Base-by-base conservation (phyloP, 30 jellyfish, hydroid and myxozoan genomes). In the Turritopsis rubra region DNA sequence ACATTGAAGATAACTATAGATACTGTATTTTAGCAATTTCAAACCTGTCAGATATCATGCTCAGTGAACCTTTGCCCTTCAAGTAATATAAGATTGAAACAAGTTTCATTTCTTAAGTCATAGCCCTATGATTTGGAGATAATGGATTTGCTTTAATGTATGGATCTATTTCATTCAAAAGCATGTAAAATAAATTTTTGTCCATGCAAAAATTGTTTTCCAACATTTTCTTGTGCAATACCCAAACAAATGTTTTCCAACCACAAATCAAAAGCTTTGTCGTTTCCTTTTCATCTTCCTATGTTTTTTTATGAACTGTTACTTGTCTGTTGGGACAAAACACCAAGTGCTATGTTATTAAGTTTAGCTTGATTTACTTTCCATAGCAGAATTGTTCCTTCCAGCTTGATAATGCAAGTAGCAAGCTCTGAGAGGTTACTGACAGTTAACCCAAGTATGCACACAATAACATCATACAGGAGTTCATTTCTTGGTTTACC, bases 21-120 rank as follows among this genome's bases (percentile, higher is more conserved):
- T 19, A 28, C 80, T 16, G 80, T 72, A 25, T 72, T 72, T 16
- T 72, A 16, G 80, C 28, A 72, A 72, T 28, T 16, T 28, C 80
- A 23, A 72, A 72, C 29, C 80, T 72, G 28, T 72, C 23, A 16
- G 80, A 18, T 19, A 16, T 72, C 80, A 72, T 72, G 41, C 80
- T 16, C 41, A 72, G 23, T 72, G 80, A 72, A 16, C 80, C 24
- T 72, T 18, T 72, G 41, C 23, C 80, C 41, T 72, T 72, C 23
- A 72, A 25, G 28, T 72, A 72, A 72, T 72, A 72, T 18, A 72
- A 28, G 16, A 28, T 72, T 23, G 23, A 72, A n/a, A n/a, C 72
- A 19, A 72, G 24, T 16, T 16, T 23, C 18, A 16, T 18, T 23
- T 72, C 8, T 74, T 24, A 16, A 16, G 16, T 18, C 18, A 72